phyloP scores from a whole-genome alignment of 2,113 vertebrate species.

The western clawed frog (Xenopus tropicalis) region DNA sequence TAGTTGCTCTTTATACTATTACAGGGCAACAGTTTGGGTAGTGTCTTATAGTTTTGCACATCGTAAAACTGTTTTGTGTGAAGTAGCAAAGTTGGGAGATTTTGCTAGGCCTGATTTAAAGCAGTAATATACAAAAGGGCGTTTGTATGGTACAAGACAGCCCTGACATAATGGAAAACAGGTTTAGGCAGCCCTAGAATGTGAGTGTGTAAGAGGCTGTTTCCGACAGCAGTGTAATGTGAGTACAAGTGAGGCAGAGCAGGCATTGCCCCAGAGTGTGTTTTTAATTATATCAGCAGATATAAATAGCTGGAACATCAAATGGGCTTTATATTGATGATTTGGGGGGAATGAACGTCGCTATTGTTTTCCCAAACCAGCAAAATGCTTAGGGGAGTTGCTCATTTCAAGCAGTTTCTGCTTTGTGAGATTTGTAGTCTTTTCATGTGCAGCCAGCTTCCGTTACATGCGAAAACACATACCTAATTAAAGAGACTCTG shows the following conservation, averaged over 20 bases:
- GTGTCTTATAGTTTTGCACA: background rate
- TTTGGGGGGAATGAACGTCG: background rate
- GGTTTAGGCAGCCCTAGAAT: slow-evolving; percentile 17
- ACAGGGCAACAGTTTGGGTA: background rate
- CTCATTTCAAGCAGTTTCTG: background rate
- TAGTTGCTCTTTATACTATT: too few relatives aligned
- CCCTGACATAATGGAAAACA: slow-evolving; percentile 9
- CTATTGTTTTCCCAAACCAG: background rate
- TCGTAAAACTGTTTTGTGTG: background rate
- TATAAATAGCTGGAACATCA: background rate
- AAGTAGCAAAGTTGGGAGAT: slow-evolving; percentile 1
- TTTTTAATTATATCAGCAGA: background rate
- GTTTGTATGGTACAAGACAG: background rate
- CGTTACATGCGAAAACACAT: background rate
- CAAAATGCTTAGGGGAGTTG: background rate
- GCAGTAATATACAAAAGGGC: slow-evolving; percentile 4
- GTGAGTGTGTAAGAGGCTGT: too few relatives aligned
- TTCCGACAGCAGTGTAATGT: too few relatives aligned
- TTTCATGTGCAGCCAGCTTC: background rate
- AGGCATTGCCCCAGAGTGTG: background rate
- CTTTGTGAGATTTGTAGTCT: background rate
- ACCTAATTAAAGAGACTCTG: too few relatives aligned
- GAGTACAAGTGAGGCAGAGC: background rate
- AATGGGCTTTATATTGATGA: background rate
- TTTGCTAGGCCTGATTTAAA: slow-evolving; percentile 1